Conservation (phyloP, 2,797 vertebrate species). For the Pangasius macronema region DNA sequence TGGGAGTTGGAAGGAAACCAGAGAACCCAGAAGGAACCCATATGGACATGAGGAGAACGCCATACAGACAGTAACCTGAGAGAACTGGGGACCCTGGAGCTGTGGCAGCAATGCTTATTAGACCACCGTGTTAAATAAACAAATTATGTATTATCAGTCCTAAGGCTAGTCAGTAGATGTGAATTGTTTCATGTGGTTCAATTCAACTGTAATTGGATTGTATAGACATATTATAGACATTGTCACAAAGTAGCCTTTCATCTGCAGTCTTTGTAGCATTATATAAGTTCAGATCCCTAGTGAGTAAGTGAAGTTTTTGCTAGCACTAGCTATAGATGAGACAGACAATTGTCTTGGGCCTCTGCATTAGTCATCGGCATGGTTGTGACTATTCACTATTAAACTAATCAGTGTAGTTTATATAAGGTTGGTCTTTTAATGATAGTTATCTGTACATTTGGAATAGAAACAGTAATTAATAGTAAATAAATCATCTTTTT, state of each 20-base stretch:
- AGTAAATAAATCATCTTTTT: neutral
- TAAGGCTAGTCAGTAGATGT: neutral
- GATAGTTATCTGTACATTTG: neutral
- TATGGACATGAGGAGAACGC: no score
- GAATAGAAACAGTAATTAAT: neutral
- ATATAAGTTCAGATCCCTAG: neutral
- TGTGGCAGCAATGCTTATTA: neutral
- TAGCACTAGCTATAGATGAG: neutral
- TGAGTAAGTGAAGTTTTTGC: neutral
- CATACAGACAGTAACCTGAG: no score
- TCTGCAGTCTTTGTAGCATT: neutral
- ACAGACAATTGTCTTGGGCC: neutral
- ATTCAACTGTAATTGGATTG: neutral
- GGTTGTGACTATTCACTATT: no score
- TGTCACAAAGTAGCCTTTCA: no score
- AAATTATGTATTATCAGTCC: neutral
- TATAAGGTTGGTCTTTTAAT: no score
- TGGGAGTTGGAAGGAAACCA: no score
- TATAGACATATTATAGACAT: no score
- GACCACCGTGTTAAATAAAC: neutral
- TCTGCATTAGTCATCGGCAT: neutral
- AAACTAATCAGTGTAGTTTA: no score
- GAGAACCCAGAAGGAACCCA: no score
- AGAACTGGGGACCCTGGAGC: no score
- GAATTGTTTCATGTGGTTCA: neutral